Evolutionary conservation across 2,113 vertebrate genomes (phyloP).

Genomic region (Corynorhinus townsendii): DNA sequence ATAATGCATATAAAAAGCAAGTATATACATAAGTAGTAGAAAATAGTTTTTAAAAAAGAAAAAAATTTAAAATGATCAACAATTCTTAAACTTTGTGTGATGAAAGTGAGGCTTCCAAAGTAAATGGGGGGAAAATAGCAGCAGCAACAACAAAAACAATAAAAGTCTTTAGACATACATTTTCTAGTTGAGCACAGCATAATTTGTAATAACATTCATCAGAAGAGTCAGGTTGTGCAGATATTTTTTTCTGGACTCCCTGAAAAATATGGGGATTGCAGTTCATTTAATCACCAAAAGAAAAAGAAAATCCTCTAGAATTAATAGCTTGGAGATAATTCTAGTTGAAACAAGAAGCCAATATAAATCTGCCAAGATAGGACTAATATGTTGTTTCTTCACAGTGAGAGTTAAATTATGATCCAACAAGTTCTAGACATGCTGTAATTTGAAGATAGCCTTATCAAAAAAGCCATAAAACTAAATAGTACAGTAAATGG

Average conservation of each 20-base stretch:
- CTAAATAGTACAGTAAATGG: constrained; percentile 9
- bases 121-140: neutral
- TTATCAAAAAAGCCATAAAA: constrained; percentile 15
- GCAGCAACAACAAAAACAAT: neutral
- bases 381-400: constrained; percentile 45
- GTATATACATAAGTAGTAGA: neutral
- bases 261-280: neutral
- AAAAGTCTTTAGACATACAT: neutral
- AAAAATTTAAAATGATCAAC: neutral
- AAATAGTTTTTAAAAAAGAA: neutral
- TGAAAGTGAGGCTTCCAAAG: neutral
- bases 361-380: constrained; percentile 40
- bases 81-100: neutral
- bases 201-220: neutral
- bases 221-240: neutral
- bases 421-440: constrained; percentile 36
- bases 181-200: neutral
- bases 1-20: neutral
- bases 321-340: constrained; percentile 52
- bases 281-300: constrained; percentile 44
- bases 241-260: neutral
- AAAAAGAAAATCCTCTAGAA: constrained; percentile 36
- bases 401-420: constrained; percentile 44
- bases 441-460: constrained; percentile 45
- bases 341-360: constrained; percentile 44